Evolutionary conservation across 2,888 invertebrate genomes (phyloP), one percentile per base, ranked within the genome.

Genomic region (Brachyptera putata): DNA sequence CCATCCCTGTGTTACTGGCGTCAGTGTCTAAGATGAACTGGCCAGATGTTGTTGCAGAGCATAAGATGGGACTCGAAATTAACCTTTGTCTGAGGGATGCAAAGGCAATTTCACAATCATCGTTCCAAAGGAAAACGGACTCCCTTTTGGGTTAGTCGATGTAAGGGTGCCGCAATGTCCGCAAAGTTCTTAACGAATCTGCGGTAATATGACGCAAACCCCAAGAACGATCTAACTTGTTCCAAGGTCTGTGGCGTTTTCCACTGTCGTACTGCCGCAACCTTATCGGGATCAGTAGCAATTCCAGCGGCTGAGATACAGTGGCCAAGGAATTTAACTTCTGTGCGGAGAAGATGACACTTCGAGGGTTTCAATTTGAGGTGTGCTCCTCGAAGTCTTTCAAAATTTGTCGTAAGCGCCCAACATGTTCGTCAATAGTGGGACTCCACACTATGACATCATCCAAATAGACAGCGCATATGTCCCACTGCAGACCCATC

Each of bases 1-100:
- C 63, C 1, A 65, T 24, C 0, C 58, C 61, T 21, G 30, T 55
- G 16, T 59, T 59, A 1, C 61, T 57, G n/a, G 64, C 63, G 56
- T 65, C 63, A 14, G 36, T 37, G 5, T 16, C 22, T 1, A 55
- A 18, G 18, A 9, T 18, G 14, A 55, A 55, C 2, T 16, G 21
- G 11, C 22, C 34, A 30, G 21, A 34, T n/a, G n/a, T n/a, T 21
- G 21, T 21, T 37, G 3, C n/a, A 9, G 21, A 21, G 11, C 5
- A 16, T 13, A 55, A 14, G 2, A 55, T 24, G 30, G 55, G 34
- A 11, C 14, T 2, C 2, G 26, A 34, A 2, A 14, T 24, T 13
- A 55, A 26, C 3, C 21, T 21, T 16, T 18, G 9, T 16, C 39
- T 21, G 3, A 55, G 16, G 11, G 1, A 37, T 16, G 26, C 16